Base-by-base conservation (phyloP, 2,797 vertebrate species). In the Pseudomugil gertrudae region DNA sequence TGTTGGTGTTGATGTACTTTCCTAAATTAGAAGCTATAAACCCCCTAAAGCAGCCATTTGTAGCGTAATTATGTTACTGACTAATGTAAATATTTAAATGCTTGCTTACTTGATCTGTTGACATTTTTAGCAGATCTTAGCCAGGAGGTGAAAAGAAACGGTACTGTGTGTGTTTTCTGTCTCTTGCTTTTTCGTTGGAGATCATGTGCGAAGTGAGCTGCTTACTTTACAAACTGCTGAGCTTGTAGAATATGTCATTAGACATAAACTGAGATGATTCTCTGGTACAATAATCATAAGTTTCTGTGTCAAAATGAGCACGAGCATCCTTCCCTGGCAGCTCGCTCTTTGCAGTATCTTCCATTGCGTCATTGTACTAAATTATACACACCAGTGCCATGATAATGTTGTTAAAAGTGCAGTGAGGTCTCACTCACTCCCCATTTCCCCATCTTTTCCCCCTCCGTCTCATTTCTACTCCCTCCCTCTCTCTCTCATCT, bases 371-470 rank as follows among this genome's bases (percentile, higher is more conserved):
- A 90, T 57, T 38, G 66, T 79, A 86, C 81, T 92, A 90, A 94
- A 93, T 94, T 90, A 93, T 92, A 91, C 67, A 92, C 86, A 86
- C 83, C 50, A 62, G 51, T 71, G 63, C 79, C 76, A 70, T 63
- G 68, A 79, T 90, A 89, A 90, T 90, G 89, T 85, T 36, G 90
- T 91, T 92, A 91, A 93, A 92, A 91, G 89, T 84, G 73, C 87
- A 79, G 83, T 79, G 78, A 83, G 81, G 82, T 83, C 84, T 86
- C 84, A 88, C 81, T 52, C 79, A 68, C 79, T 81, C 66, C 72
- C 64, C 69, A 9, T 76, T 71, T 78, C 55, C 74, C 76, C 63
- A 58, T 60, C 65, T 63, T 27, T 24, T 57, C 35, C 53, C 60
- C 11, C 57, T 64, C 32, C 27, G 11, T 17, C 48, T 5, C 13